Base-by-base conservation (phyloP, 2,113 vertebrate species). In the Halcyon senegalensis region DNA sequence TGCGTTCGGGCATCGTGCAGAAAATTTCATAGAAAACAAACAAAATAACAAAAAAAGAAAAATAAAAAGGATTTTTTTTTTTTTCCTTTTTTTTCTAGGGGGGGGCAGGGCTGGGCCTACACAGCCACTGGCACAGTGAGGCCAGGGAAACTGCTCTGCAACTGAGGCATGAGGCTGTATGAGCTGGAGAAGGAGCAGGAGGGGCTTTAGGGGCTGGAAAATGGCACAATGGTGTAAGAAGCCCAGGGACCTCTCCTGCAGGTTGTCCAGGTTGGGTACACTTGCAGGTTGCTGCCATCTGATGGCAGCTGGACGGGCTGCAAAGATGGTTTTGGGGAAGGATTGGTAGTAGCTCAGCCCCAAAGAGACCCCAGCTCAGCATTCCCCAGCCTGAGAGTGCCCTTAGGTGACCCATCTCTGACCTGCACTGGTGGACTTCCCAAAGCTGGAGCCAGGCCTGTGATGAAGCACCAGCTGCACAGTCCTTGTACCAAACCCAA, bases 201-300 rank as follows among this genome's bases (percentile, higher is more conserved):
- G 41, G 18, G n/a, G 59, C 16, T 92, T 76, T 4, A 74, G n/a
- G 46, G 56, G 64, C 41, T 81, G 72, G 15, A 37, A 59, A 89
- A 50, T 12, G 63, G 50, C 30, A 1, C 39, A 62, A n/a, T 0
- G 13, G 8, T 46, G 31, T 16, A 24, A 76, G 39, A 35, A 83
- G 33, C 39, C 46, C 24, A 60, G 17, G 30, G 23, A 27, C 10
- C 27, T 44, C 11, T 25, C 41, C 63, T 59, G 68, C 27, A 86
- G 67, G 28, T 10, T 41, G 37, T 9, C 78, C 94, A 83, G 59
- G 39, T 2, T 67, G 68, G 86, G 60, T 55, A 91, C 21, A 89
- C 64, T 21, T 68, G 78, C 81, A 95, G 72, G 67, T 37, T 94
- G 85, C 73, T 87, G 83, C 90, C 88, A 91, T 84, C 94, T 93